Evolutionary conservation across 2,888 invertebrate genomes (phyloP).

Genomic region (Thecocarcelia acutangulata): DNA sequence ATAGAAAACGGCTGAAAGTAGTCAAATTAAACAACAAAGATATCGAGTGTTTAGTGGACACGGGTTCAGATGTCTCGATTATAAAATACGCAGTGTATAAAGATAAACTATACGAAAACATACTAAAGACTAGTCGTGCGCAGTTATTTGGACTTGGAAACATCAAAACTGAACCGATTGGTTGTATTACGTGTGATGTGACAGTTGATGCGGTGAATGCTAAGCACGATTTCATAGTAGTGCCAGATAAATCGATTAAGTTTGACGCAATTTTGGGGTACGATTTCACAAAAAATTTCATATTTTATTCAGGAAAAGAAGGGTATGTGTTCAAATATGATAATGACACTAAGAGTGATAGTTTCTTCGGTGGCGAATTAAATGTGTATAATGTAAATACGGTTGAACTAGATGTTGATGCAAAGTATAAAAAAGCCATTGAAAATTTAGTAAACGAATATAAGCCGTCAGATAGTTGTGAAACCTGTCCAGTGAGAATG

Average conservation of each 20-base stretch:
- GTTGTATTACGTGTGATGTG: neutral
- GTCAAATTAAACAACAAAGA: too few relatives aligned
- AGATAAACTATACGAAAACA: too few relatives aligned
- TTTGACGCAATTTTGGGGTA: neutral
- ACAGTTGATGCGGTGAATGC: neutral
- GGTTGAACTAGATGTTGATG: neutral
- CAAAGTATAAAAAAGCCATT: neutral
- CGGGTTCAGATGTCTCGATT: too few relatives aligned
- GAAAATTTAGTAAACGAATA: neutral
- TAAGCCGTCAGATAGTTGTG: neutral
- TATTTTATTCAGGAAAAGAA: too few relatives aligned
- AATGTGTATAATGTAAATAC: conserved; percentile 6
- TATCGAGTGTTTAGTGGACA: too few relatives aligned
- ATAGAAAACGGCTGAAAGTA: too few relatives aligned
- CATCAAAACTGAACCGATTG: neutral
- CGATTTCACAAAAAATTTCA: neutral
- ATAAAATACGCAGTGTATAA: too few relatives aligned
- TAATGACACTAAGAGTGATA: neutral
- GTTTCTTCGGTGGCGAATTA: neutral
- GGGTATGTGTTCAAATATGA: neutral
- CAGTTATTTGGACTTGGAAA: conserved; percentile 7
- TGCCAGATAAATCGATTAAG: neutral
- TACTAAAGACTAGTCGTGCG: too few relatives aligned
- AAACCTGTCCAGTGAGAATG: neutral
- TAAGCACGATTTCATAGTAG: neutral